Evolutionary conservation across 2,113 vertebrate genomes (phyloP), one percentile per base, ranked within the genome.

Genomic region (Bungarus multicinctus): DNA sequence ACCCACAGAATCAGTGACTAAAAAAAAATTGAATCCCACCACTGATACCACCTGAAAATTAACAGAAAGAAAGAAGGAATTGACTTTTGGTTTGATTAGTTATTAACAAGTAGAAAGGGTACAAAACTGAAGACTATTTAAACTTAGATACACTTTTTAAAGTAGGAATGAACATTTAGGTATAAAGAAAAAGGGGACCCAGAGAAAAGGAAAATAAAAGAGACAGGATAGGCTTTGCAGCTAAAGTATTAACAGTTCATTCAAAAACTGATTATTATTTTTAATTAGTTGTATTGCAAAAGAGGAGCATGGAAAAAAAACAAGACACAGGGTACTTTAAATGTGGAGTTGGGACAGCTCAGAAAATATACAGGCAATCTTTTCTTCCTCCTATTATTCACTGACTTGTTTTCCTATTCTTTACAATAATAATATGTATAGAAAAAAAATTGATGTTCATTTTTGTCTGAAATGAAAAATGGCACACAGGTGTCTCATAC

Each of bases 51-150:
- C 0, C 5, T 18, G 55, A 90, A 12, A 89, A 22, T 45, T 12
- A 7, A 69, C 4, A 54, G 5, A 5, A 91, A 85, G 88, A 85
- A 52, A 74, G 0, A 47, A 81, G 2, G 3, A 3, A 54, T 18
- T 2, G 9, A 50, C 47, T 50, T 50, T 10, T 86, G 85, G 27
- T 50, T 10, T 50, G 47, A 50, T 50, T 50, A 50, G 8, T 7
- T 50, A 54, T 87, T 9, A 64, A 89, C 22, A n/a, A 1, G 64
- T 34, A 87, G 22, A 89, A 50, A 55, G 27, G 10, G 2, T 89
- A 14, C 11, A 30, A 43, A 0, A 0, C 0, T 53, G 0, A 52
- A 2, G 10, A 69, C 12, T 0, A 87, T 89, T 27, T 88, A n/a
- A 50, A 88, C 47, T 14, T 39, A 74, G 53, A 92, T 53, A 52